Percentiles rank a stretch among this genome's conserved stretches.
phyloP scores from a whole-genome alignment of 2,113 vertebrate species.

The Pelecanoides urinatrix region DNA sequence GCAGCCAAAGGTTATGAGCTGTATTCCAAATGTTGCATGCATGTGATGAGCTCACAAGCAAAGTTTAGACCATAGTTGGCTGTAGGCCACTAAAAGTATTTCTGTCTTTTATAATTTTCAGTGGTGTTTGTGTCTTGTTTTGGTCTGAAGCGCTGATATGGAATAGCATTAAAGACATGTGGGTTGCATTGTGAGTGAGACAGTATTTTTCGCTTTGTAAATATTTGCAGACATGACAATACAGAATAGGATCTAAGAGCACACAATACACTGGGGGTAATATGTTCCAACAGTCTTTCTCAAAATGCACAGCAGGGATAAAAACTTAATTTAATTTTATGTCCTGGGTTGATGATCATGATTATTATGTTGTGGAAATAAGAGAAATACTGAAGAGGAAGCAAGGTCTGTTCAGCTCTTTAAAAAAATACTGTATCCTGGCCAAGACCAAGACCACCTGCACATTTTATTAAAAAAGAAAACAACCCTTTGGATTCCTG shows the following conservation, averaged over 20 bases:
- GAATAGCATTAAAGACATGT: conserved; percentile 21
- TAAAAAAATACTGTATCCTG: not conserved
- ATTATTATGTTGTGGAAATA: not conserved
- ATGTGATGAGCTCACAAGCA: not conserved
- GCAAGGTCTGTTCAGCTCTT: not conserved
- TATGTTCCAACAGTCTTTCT: not conserved
- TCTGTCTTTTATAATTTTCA: not conserved
- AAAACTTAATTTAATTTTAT: not conserved
- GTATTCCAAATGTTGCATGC: not conserved
- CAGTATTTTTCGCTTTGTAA: conserved; percentile 19
- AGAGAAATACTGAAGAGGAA: conserved; percentile 4
- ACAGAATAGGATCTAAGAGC: not conserved
- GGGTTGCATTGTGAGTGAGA: not conserved
- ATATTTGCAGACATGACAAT: conserved; percentile 2
- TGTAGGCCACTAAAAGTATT: conserved; percentile 17
- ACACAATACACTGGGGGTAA: not conserved
- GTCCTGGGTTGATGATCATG: not conserved
- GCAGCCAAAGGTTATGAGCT: not conserved
- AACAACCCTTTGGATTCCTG: not conserved
- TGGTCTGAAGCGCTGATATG: conserved; percentile 11
- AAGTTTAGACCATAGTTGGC: conserved; percentile 14
- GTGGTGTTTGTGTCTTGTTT: conserved; percentile 18
- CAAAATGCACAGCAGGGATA: not conserved
- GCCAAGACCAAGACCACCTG: not conserved
- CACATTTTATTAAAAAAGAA: not conserved